Evolutionary conservation across 1,140 invertebrate species (phyloP).

Genomic region (Drosophila guanche): DNA sequence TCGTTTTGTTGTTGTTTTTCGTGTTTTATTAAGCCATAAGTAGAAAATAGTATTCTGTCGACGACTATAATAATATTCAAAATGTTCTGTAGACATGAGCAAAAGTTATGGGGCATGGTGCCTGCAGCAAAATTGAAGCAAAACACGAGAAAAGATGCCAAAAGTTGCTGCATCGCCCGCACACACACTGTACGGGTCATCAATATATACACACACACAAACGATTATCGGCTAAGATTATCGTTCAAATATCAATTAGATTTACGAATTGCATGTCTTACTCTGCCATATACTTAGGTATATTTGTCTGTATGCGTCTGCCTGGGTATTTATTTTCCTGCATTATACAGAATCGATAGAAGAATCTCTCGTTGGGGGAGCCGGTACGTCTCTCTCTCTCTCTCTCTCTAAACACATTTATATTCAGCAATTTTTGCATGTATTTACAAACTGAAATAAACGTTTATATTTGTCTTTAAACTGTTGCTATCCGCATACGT

Average conservation of each 20-base stretch:
- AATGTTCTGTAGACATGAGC: slow-evolving; percentile 55
- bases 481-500: no score
- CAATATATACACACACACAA: slow-evolving; percentile 19
- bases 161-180: slow-evolving; percentile 13
- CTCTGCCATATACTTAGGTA: slow-evolving; percentile 24
- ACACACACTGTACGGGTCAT: slow-evolving; percentile 5
- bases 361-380: no score
- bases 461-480: not conserved
- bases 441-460: no score
- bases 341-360: no score
- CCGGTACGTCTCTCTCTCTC: no score
- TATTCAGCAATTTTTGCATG: no score
- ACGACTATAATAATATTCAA: slow-evolving; percentile 28
- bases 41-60: slow-evolving; percentile 33
- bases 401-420: no score
- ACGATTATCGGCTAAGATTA: slow-evolving; percentile 5
- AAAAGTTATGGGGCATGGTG: slow-evolving; percentile 31
- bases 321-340: not conserved
- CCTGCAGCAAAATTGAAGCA: slow-evolving; percentile 30
- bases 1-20: slow-evolving; percentile 2
- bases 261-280: slow-evolving; percentile 25
- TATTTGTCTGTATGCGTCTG: no score
- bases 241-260: slow-evolving; percentile 26
- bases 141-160: slow-evolving; percentile 47
- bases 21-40: slow-evolving; percentile 70